phyloP scores from a whole-genome alignment of 1,140 invertebrate genomes.

The Idris sp. region DNA sequence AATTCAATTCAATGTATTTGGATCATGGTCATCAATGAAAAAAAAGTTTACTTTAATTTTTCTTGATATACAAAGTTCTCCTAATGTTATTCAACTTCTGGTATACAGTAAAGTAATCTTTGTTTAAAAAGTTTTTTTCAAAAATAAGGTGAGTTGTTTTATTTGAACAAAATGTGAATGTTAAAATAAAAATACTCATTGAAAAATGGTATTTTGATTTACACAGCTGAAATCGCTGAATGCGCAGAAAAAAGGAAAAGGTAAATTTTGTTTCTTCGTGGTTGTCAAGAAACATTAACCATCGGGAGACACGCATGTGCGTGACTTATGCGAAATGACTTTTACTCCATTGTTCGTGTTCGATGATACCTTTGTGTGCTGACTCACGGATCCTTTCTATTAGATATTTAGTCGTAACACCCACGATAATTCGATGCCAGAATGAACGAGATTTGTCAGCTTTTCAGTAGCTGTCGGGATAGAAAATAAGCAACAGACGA shows the following conservation, averaged over 20 bases:
- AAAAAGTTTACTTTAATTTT: too few species aligned
- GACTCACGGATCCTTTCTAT: constrained; percentile 58
- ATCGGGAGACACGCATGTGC: constrained; percentile 58
- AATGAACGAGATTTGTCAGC: constrained; percentile 60
- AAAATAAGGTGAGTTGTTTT: too few species aligned
- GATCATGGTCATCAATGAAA: too few species aligned
- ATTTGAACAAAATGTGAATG: too few species aligned
- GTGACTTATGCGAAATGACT: constrained; percentile 55
- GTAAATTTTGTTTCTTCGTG: constrained; percentile 58
- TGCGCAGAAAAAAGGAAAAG: background rate
- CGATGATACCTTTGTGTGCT: constrained; percentile 63
- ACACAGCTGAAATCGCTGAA: too few species aligned
- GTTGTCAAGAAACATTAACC: constrained; percentile 67
- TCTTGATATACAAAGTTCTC: too few species aligned
- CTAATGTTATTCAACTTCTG: too few species aligned
- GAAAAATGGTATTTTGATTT: too few species aligned
- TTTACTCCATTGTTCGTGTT: constrained; percentile 65
- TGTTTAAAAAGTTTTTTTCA: too few species aligned
- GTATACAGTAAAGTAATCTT: too few species aligned
- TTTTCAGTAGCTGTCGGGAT: constrained; percentile 53
- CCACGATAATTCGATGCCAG: constrained; percentile 52
- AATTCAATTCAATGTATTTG: too few species aligned
- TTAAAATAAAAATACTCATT: too few species aligned
- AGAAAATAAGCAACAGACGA: constrained; percentile 23
- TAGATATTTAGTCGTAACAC: constrained; percentile 46